Conservation (phyloP, 2,113 vertebrate genomes). For the Meles meles region DNA sequence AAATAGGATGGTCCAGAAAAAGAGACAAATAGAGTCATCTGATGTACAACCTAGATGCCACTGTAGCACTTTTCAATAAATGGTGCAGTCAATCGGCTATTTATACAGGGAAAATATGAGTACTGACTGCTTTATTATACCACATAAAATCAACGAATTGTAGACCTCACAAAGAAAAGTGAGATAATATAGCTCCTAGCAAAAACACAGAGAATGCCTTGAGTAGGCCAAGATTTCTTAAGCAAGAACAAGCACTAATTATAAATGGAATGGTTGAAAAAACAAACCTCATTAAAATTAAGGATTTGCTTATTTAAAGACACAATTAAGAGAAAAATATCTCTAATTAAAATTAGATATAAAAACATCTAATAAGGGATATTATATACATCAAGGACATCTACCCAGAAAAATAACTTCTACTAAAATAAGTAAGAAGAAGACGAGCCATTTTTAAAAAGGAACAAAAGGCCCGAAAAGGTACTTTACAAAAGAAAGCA, state of each 20-base stretch:
- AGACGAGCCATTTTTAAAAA: not conserved
- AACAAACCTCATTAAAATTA: not conserved
- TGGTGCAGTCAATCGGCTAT: not conserved
- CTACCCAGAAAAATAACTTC: not conserved
- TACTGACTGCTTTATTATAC: not conserved
- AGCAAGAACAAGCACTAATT: not conserved
- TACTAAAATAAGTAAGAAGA: slow-evolving; percentile 1
- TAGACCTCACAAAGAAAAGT: not conserved
- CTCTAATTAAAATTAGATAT: not conserved
- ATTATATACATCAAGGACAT: not conserved
- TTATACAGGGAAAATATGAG: not conserved
- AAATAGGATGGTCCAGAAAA: not conserved
- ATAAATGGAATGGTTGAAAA: not conserved
- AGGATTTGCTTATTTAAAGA: not conserved
- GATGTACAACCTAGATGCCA: not conserved
- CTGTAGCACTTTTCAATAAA: not conserved
- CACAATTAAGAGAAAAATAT: not conserved
- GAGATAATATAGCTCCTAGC: not conserved
- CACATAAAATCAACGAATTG: not conserved
- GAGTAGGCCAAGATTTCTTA: not conserved
- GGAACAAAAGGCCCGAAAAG: not conserved
- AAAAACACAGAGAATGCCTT: not conserved
- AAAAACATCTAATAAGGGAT: not conserved
- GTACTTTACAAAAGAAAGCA: not conserved
- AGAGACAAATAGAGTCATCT: not conserved